These are phyloP conservation scores for Tonatia bakeri DNA, from an alignment of 2,113 vertebrate species.

Conservation along the genomic window DNA sequence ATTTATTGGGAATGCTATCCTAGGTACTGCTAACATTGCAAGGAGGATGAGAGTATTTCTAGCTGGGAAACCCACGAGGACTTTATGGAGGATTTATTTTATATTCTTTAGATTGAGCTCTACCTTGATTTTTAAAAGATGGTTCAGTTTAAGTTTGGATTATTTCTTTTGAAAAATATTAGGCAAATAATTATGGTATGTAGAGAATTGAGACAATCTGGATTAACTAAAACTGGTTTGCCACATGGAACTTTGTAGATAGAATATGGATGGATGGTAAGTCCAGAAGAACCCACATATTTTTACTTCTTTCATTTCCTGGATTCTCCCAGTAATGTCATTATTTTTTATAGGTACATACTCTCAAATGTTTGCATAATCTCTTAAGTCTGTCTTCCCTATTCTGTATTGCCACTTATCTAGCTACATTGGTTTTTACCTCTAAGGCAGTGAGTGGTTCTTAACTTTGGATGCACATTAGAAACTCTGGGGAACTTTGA, in stretches of 20 bases:
- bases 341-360: background rate
- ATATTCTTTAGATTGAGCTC: background rate
- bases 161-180: constrained; percentile 31
- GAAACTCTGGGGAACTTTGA: background rate
- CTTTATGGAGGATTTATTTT: constrained; percentile 14
- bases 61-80: background rate
- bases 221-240: background rate
- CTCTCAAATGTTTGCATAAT: background rate
- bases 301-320: constrained; percentile 10
- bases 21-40: background rate
- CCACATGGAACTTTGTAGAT: background rate
- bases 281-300: background rate
- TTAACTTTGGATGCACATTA: constrained; percentile 9
- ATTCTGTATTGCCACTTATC: background rate
- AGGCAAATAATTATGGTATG: background rate
- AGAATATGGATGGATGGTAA: background rate
- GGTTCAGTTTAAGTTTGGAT: background rate
- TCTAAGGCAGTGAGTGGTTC: background rate
- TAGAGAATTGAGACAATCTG: background rate
- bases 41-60: background rate
- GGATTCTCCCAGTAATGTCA: background rate
- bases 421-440: background rate
- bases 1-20: background rate
- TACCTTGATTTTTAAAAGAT: constrained; percentile 9
- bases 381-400: background rate